Base-by-base conservation (phyloP, 2,797 vertebrate species). In the Gallinago nigripennis region DNA sequence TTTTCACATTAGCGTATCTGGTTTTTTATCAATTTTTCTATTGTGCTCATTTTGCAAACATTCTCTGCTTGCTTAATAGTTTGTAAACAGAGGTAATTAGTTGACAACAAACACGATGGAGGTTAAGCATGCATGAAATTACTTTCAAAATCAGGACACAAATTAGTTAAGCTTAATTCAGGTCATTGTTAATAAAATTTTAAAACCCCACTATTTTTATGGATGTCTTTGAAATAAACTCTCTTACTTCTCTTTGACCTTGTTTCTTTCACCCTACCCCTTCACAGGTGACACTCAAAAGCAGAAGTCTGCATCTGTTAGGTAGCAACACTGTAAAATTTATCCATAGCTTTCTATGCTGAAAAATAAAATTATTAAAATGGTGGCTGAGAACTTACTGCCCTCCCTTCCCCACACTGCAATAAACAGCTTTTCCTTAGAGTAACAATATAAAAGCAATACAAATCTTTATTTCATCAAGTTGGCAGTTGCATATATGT, bases 141-240 rank as follows among this genome's bases (percentile, higher is more conserved):
- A 94, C 90, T 95, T 93, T 90, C 78, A 95, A 91, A 78, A 96
- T 53, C 11, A 3, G 51, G 76, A 61, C 69, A 65, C 64, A 95
- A 94, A 96, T 95, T 93, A 94, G 50, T 69, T 87, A 89, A 76
- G 69, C 78, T 66, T 81, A 95, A 89, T 89, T 94, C 90, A 92
- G 92, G 95, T 81, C 92, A 93, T 43, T 88, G 80, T 94, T 95
- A 92, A 94, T 91, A 87, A 92, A 92, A 95, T 87, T 92, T 95
- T 92, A 10, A 96, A 95, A 56, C 4, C 41, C 54, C 57, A 46
- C 91, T 93, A 88, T 88, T 94, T 92, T 92, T 94, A 90, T 41
- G 43, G 48, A 69, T 56, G 65, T 27, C 78, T 96, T 91, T 92
- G 86, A 94, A 92, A 95, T 71, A 87, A 93, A 95, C 71, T 85